These are phyloP conservation scores for Tenthredo notha DNA, from an alignment of 2,888 invertebrate species.

Conservation along the genomic window DNA sequence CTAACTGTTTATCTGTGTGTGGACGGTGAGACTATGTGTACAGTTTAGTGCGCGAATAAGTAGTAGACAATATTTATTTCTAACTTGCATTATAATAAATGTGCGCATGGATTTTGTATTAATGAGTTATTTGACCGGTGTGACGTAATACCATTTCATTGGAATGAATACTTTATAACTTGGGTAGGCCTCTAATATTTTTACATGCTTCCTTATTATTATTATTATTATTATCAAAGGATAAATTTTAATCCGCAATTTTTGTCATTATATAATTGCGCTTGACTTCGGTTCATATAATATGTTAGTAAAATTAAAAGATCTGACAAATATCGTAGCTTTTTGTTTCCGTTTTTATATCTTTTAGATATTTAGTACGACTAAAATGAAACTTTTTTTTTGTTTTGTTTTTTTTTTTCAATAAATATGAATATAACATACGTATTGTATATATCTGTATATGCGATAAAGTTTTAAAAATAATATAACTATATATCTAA, in stretches of 20 bases:
- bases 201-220: neutral
- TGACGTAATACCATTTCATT: neutral
- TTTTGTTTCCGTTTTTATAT: neutral
- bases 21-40: slow-evolving; percentile 38
- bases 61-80: slow-evolving; percentile 1
- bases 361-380: slow-evolving; percentile 9
- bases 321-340: neutral
- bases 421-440: slow-evolving; percentile 30
- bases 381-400: neutral
- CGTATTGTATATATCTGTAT: neutral
- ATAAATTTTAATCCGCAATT: neutral
- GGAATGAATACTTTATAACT: slow-evolving; percentile 28
- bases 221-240: neutral
- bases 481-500: neutral
- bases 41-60: slow-evolving; percentile 11
- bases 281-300: neutral
- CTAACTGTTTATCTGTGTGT: slow-evolving; percentile 26
- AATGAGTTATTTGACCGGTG: neutral
- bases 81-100: slow-evolving; percentile 13
- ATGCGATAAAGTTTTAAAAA: neutral
- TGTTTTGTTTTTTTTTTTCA: neutral
- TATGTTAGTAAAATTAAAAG: neutral
- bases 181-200: slow-evolving; percentile 33
- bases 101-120: slow-evolving; percentile 9
- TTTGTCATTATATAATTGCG: neutral